These are phyloP conservation scores for Malurus melanocephalus DNA, from an alignment of 2,113 vertebrate species.

Conservation along the genomic window DNA sequence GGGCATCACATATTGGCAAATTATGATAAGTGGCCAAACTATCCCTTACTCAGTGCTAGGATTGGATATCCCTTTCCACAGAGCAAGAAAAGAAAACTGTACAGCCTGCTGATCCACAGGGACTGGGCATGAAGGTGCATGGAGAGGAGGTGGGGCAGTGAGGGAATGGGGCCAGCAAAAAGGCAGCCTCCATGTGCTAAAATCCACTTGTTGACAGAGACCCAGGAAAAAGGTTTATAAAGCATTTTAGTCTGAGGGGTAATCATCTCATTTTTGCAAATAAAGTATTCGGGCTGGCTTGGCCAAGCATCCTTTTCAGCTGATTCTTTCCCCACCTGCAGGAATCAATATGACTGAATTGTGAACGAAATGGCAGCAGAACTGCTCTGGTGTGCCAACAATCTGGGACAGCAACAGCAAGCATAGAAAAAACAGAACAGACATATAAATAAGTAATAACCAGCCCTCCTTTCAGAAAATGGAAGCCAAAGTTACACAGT, in stretches of 20 bases:
- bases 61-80: background rate
- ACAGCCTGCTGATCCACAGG: background rate
- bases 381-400: background rate
- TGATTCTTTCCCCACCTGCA: background rate
- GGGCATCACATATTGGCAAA: background rate
- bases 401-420: background rate
- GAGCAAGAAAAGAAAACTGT: background rate
- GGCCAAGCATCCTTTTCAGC: background rate
- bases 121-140: background rate
- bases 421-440: background rate
- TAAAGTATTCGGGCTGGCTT: background rate
- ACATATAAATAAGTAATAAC: background rate
- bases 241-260: background rate
- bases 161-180: background rate
- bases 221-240: background rate
- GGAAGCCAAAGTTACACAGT: background rate
- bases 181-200: accelerated
- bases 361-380: background rate
- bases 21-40: background rate
- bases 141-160: background rate
- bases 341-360: background rate
- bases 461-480: background rate
- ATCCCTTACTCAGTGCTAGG: background rate
- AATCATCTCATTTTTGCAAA: background rate
- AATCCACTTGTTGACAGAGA: background rate